Evolutionary conservation across 1,140 invertebrate species (phyloP).

Genomic region (Dendroctonus ponderosae): DNA sequence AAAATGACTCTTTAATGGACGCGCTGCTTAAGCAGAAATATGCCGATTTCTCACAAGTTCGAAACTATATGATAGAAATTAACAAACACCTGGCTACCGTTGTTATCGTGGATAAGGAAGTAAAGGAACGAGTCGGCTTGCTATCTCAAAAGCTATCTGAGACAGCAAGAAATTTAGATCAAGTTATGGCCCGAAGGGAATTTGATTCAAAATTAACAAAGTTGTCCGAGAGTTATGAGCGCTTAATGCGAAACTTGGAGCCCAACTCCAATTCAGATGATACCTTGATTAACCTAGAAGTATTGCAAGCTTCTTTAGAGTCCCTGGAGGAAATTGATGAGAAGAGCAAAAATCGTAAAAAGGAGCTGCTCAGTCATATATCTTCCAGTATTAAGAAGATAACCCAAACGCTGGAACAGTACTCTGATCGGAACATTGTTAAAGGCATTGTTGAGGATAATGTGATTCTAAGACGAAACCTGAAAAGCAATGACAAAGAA

Average conservation of each 20-base stretch:
- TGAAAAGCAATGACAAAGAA: constrained; percentile 29
- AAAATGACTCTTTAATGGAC: constrained; percentile 29
- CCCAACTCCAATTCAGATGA: constrained; percentile 10
- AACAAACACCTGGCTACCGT: constrained; percentile 25
- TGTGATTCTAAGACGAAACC: constrained; percentile 27
- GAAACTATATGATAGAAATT: constrained; percentile 24
- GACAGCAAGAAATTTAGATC: constrained; percentile 19
- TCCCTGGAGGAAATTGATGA: constrained; percentile 24
- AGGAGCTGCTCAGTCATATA: constrained; percentile 14
- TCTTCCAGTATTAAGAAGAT: not conserved
- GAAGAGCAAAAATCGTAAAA: constrained; percentile 12
- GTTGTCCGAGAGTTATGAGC: constrained; percentile 11
- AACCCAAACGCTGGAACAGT: not conserved
- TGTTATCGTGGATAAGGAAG: constrained; percentile 27
- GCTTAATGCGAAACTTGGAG: constrained; percentile 20
- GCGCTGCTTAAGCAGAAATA: constrained; percentile 10
- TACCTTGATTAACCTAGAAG: constrained; percentile 11
- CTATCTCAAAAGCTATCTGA: constrained; percentile 24
- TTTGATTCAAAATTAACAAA: constrained; percentile 27
- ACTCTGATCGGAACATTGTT: constrained; percentile 16
- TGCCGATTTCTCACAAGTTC: constrained; percentile 5
- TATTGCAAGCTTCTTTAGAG: constrained; percentile 12
- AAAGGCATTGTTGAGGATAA: constrained; percentile 28
- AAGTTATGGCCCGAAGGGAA: constrained; percentile 22
- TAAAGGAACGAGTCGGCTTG: constrained; percentile 16